Percentiles rank a stretch among this genome's conserved stretches.
phyloP scores from a whole-genome alignment of 2,888 invertebrate species.

The Lepidonotus clava region DNA sequence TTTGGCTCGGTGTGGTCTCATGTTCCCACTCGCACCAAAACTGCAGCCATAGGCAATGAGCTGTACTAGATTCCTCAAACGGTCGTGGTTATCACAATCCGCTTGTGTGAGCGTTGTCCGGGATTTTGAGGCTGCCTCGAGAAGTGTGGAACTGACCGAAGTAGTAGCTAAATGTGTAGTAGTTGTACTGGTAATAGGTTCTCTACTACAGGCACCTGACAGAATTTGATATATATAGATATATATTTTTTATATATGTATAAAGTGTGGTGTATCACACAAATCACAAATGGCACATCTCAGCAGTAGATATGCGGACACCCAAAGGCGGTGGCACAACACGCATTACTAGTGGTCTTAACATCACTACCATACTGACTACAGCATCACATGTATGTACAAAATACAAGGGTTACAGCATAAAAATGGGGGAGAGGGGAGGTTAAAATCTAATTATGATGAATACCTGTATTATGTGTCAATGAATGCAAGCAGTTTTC shows the following conservation, averaged over 20 bases:
- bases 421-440: slow-evolving; percentile 44
- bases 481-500: slow-evolving; percentile 54
- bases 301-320: slow-evolving; percentile 54
- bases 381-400: slow-evolving; percentile 50
- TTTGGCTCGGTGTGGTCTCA: not conserved
- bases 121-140: slow-evolving; percentile 51
- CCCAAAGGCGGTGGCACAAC: slow-evolving; percentile 53
- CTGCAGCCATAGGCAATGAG: slow-evolving; percentile 43
- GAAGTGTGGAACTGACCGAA: slow-evolving; percentile 53
- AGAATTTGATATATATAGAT: slow-evolving; percentile 53
- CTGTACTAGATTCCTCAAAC: slow-evolving; percentile 53
- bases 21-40: slow-evolving; percentile 40
- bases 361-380: slow-evolving; percentile 16
- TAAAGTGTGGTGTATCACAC: slow-evolving; percentile 54
- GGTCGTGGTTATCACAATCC: slow-evolving; percentile 52
- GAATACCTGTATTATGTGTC: slow-evolving; percentile 51
- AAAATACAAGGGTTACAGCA: slow-evolving; percentile 45
- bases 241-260: slow-evolving; percentile 48
- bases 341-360: slow-evolving; percentile 53
- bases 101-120: slow-evolving; percentile 51
- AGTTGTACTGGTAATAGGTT: slow-evolving; percentile 50
- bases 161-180: slow-evolving; percentile 53
- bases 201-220: slow-evolving; percentile 50
- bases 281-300: slow-evolving; percentile 53
- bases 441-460: slow-evolving; percentile 49